Conservation (phyloP, 2,797 vertebrate species). For the Poecilia picta region DNA sequence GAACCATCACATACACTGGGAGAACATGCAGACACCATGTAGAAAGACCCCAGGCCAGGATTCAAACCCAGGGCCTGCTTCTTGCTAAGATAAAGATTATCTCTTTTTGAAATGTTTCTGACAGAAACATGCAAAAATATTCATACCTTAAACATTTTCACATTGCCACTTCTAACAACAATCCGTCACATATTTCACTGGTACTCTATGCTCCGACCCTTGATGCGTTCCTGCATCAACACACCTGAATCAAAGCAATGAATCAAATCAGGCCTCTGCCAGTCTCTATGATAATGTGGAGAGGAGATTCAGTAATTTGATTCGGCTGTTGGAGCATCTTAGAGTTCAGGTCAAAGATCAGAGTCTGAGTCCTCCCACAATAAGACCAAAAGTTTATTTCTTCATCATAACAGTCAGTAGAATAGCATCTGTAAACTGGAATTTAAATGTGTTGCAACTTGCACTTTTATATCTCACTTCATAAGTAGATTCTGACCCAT, state of each 20-base stretch:
- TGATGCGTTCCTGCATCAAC: neutral
- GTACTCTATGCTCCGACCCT: neutral
- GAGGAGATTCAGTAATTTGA: neutral
- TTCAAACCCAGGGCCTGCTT: too few relatives aligned
- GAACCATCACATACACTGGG: neutral
- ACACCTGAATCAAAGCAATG: neutral
- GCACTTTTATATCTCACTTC: conserved; percentile 44
- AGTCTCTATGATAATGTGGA: neutral
- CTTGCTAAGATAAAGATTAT: too few relatives aligned
- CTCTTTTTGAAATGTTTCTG: neutral
- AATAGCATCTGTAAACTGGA: conserved; percentile 29
- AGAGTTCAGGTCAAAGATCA: too few relatives aligned
- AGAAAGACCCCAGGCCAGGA: neutral
- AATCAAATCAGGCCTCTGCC: neutral
- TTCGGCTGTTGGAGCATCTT: neutral
- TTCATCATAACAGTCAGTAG: conserved; percentile 9
- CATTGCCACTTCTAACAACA: neutral
- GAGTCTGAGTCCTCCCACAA: too few relatives aligned
- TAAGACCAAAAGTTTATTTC: neutral
- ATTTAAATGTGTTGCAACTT: conserved; percentile 34
- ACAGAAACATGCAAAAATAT: neutral
- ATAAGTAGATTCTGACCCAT: conserved; percentile 29
- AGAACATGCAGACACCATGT: neutral
- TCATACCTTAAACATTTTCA: neutral
- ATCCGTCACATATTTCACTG: neutral